Evolutionary conservation across 2,888 invertebrate species (phyloP).

Genomic region (Macaria liturata): DNA sequence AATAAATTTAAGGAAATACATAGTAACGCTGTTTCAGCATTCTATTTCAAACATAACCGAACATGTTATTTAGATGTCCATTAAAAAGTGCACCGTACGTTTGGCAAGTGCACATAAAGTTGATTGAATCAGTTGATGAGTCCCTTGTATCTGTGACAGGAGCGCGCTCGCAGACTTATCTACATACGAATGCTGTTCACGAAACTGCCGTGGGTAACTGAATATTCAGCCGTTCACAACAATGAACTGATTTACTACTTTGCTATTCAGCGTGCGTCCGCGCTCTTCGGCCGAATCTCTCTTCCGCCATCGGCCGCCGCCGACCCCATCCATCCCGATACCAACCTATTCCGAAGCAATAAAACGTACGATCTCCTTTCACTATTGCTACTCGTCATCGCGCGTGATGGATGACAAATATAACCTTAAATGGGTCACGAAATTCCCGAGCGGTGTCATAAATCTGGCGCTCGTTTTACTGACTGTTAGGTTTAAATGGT

Average conservation of each 20-base stretch:
- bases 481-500: conserved; percentile 41
- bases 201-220: conserved; percentile 57
- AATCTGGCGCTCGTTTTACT: conserved; percentile 39
- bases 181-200: conserved; percentile 57
- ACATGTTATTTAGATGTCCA: too few species aligned
- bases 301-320: conserved; percentile 48
- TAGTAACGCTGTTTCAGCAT: too few species aligned
- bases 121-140: conserved; percentile 7
- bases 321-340: conserved; percentile 53
- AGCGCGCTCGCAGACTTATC: conserved; percentile 47
- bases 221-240: conserved; percentile 66
- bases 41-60: too few species aligned
- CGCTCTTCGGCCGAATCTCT: conserved; percentile 58
- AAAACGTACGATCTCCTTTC: conserved; percentile 39
- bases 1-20: too few species aligned
- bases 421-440: conserved; percentile 50
- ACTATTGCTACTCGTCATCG: conserved; percentile 51
- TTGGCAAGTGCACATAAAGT: not conserved
- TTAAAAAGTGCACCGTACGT: too few species aligned
- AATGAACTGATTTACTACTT: conserved; percentile 73
- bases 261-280: conserved; percentile 70
- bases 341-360: conserved; percentile 47
- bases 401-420: conserved; percentile 44
- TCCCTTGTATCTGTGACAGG: conserved; percentile 24
- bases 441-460: conserved; percentile 41